These are phyloP conservation scores for Limnephilus rhombicus DNA, from an alignment of 2,888 invertebrate species.

Conservation along the genomic window DNA sequence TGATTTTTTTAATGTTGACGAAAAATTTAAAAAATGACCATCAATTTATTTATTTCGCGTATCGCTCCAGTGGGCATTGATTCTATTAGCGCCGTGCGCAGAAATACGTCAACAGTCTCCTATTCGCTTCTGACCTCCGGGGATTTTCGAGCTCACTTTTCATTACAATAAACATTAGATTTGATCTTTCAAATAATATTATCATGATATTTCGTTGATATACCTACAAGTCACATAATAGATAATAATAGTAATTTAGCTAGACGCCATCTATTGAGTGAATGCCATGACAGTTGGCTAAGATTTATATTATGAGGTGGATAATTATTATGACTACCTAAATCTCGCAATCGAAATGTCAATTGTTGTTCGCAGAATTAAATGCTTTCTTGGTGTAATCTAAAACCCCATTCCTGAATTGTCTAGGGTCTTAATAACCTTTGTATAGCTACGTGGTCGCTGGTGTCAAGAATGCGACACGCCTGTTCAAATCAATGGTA, in stretches of 20 bases:
- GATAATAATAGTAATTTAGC: background rate
- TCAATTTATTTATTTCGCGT: no score
- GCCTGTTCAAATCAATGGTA: constrained; percentile 10
- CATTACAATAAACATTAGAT: background rate
- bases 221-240: background rate
- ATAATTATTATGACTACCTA: background rate
- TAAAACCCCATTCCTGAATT: constrained; percentile 14
- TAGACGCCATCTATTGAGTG: background rate
- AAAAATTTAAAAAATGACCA: no score
- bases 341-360: background rate
- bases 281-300: background rate
- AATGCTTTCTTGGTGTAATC: background rate
- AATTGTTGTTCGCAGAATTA: background rate
- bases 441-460: background rate
- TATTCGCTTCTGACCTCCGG: background rate
- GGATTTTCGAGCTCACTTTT: background rate
- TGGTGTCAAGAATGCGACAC: constrained; percentile 25
- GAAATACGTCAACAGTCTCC: background rate
- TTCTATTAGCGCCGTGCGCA: background rate
- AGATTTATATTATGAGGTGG: background rate
- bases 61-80: no score
- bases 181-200: background rate
- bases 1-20: no score
- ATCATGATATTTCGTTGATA: background rate
- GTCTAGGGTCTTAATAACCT: background rate